Conservation (phyloP, 2,113 vertebrate species). For the Phalacrocorax aristotelis region DNA sequence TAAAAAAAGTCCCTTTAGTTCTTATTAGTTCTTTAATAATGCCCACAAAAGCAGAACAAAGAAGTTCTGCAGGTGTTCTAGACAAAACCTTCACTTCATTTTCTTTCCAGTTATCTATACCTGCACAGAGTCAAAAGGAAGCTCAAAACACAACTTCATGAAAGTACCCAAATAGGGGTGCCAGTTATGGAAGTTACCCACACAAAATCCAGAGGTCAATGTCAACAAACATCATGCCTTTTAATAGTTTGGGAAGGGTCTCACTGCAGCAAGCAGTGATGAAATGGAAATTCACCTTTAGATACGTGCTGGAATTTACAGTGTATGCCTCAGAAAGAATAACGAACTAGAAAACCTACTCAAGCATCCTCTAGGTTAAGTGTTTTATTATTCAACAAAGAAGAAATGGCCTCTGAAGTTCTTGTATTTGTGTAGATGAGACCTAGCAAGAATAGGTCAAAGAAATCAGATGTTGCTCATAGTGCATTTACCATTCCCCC, state of each 20-base stretch:
- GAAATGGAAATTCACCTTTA: neutral
- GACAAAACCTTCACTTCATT: neutral
- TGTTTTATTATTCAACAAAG: neutral
- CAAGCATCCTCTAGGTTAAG: too few species aligned
- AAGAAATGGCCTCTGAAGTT: accelerated
- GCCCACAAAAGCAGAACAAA: neutral
- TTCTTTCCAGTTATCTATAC: neutral
- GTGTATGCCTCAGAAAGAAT: accelerated
- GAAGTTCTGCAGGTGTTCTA: neutral
- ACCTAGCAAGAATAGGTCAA: neutral
- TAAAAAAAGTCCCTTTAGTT: neutral
- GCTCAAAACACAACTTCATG: neutral
- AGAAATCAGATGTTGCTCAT: neutral
- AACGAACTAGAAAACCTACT: neutral
- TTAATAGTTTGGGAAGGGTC: accelerated
- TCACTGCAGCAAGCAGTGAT: neutral
- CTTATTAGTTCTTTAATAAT: neutral
- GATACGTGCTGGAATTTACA: neutral
- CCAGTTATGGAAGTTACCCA: neutral
- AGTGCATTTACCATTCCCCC: neutral
- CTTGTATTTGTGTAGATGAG: neutral
- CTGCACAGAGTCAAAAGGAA: neutral
- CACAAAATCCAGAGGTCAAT: accelerated
- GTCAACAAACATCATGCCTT: neutral
- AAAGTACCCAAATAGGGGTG: accelerated